Conservation (phyloP, 2,888 invertebrate genomes). For the Laspeyria flexula region DNA sequence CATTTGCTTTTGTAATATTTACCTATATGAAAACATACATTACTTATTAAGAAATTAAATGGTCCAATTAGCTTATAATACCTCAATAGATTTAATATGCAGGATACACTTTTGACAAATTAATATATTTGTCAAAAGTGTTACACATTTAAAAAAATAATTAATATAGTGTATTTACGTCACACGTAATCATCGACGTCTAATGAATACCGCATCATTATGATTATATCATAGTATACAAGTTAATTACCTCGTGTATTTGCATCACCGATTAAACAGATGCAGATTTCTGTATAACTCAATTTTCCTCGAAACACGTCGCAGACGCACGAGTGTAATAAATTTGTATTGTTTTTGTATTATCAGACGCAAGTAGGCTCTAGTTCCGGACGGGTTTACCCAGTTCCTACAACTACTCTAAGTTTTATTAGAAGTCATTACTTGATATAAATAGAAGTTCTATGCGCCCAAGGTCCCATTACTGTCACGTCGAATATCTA, state of each 20-base stretch:
- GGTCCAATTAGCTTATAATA: background rate
- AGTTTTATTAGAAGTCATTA: slow-evolving; percentile 40
- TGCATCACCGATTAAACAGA: background rate
- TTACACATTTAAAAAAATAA: no score
- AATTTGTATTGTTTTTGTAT: slow-evolving; percentile 10
- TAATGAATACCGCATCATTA: slow-evolving; percentile 12
- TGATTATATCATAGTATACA: slow-evolving; percentile 24
- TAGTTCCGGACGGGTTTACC: slow-evolving; percentile 46
- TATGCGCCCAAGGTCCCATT: slow-evolving; percentile 36
- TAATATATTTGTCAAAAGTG: no score
- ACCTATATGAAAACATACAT: background rate
- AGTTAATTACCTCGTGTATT: slow-evolving; percentile 10
- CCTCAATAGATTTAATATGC: slow-evolving; percentile 1
- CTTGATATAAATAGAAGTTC: slow-evolving; percentile 32
- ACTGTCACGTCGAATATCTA: slow-evolving; percentile 28
- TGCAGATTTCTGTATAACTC: slow-evolving; percentile 4
- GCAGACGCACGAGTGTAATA: slow-evolving; percentile 2
- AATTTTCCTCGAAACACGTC: slow-evolving; percentile 5
- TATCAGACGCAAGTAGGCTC: slow-evolving; percentile 9
- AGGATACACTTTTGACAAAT: no score
- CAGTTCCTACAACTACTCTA: slow-evolving; percentile 33
- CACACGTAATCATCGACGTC: slow-evolving; percentile 21
- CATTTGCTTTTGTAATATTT: background rate
- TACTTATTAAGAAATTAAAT: background rate
- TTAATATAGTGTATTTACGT: slow-evolving; percentile 21